Base-by-base conservation (phyloP, 2,797 vertebrate genomes). In the Danio tinwini region DNA sequence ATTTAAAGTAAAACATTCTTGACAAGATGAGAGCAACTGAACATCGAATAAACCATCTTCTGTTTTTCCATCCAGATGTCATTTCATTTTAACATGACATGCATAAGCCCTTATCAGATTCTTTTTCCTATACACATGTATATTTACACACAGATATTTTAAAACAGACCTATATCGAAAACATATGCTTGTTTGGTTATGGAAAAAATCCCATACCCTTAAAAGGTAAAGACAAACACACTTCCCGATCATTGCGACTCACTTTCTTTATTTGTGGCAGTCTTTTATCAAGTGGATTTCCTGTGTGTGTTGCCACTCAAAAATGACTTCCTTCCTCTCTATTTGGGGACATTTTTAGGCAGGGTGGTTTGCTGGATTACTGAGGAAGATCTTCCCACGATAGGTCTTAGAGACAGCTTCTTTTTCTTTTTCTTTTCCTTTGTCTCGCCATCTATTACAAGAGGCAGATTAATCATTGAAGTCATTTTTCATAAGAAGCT, bases 291-390 rank as follows among this genome's bases (percentile, higher is more conserved):
- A 76, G 80, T 88, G 72, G 79, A 65, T 87, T 93, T 91, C 91
- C 90, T 86, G 78, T 90, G 81, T 90, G 87, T 87, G 81, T 70
- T 84, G 83, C 82, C 86, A 83, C 86, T 88, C 83, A 88, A 78
- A 93, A 94, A 94, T 91, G 83, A 93, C 88, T 94, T 94, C 92
- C 93, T 94, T 94, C 93, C 93, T 92, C 90, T 86, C 81, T 61
- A 88, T 86, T 87, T 71, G 83, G 83, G 70, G 88, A 88, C 87
- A 72, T 91, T 93, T 93, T 92, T 92, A 91, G 92, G 89, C 88
- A 88, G 90, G 90, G 90, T 89, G 89, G 88, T 87, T 89, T 52
- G 73, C 81, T 87, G 86, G 82, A 17, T 55, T 74, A 42, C 49
- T 37, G 74, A 19, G 21, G 17, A 75, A 78, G 81, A 65, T 76